phyloP scores from a whole-genome alignment of 2,113 vertebrate genomes.

The Phalacrocorax pelagicus region DNA sequence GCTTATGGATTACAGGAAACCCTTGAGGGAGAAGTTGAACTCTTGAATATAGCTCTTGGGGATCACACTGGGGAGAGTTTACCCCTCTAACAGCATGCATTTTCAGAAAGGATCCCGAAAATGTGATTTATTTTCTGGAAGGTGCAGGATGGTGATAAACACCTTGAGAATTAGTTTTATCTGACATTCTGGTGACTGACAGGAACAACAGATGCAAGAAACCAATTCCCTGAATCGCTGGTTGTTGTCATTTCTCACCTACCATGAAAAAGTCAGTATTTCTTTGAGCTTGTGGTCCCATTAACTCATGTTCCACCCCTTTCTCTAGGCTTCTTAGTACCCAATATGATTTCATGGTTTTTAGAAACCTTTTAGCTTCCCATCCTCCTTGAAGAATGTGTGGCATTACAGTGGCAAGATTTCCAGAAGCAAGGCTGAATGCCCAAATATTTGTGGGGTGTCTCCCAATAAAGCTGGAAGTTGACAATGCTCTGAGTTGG shows the following conservation, averaged over 20 bases:
- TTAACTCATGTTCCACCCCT: background rate
- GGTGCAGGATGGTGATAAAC: background rate
- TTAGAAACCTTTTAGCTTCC: background rate
- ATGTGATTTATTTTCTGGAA: background rate
- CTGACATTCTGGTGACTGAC: background rate
- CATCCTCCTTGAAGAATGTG: background rate
- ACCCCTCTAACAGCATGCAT: background rate
- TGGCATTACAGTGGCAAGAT: background rate
- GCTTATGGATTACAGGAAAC: background rate
- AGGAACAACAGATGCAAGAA: background rate
- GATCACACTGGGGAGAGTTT: background rate
- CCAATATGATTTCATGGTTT: background rate
- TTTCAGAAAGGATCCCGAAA: background rate
- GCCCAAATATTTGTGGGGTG: background rate
- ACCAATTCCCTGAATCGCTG: rapidly evolving
- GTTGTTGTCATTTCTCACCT: background rate
- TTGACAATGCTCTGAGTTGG: background rate
- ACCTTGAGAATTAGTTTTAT: background rate
- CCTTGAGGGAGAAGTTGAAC: background rate
- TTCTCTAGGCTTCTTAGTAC: background rate
- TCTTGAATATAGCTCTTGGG: background rate
- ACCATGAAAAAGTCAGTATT: background rate
- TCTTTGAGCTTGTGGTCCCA: background rate
- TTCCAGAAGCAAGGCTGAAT: background rate
- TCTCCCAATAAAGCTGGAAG: background rate